Conservation (phyloP, 2,113 vertebrate species). For the Cavia porcellus region DNA sequence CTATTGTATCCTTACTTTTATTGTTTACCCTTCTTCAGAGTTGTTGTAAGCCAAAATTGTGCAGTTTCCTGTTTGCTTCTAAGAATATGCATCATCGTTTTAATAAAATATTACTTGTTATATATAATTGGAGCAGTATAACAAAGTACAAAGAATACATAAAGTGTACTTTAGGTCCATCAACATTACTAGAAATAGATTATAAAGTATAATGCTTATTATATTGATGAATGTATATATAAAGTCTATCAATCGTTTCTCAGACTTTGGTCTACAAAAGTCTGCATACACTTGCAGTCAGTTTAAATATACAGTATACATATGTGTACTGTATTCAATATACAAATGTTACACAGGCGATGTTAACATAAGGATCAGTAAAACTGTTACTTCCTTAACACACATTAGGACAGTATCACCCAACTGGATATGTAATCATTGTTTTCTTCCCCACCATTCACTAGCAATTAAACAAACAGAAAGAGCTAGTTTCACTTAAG, state of each 20-base stretch:
- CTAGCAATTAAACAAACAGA: not conserved
- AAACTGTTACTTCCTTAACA: not conserved
- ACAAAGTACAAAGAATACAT: not conserved
- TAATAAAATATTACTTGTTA: not conserved
- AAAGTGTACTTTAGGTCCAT: not conserved
- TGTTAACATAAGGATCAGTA: not conserved
- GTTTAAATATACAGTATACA: not conserved
- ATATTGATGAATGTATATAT: not conserved
- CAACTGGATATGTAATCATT: not conserved
- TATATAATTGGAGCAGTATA: not conserved
- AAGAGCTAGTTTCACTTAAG: not conserved
- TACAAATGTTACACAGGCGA: not conserved
- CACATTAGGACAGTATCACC: not conserved
- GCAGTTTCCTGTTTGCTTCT: not conserved
- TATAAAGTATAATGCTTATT: not conserved
- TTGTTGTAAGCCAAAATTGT: not conserved
- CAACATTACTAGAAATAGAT: not conserved
- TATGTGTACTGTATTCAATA: not conserved
- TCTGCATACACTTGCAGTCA: not conserved
- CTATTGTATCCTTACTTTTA: not conserved
- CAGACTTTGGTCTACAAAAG: not conserved
- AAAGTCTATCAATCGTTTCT: not conserved
- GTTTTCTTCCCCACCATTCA: not conserved
- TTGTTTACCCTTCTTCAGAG: not conserved
- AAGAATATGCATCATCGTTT: not conserved